Evolutionary conservation across 2,797 vertebrate species (phyloP).

Genomic region (Anniella stebbinsi): DNA sequence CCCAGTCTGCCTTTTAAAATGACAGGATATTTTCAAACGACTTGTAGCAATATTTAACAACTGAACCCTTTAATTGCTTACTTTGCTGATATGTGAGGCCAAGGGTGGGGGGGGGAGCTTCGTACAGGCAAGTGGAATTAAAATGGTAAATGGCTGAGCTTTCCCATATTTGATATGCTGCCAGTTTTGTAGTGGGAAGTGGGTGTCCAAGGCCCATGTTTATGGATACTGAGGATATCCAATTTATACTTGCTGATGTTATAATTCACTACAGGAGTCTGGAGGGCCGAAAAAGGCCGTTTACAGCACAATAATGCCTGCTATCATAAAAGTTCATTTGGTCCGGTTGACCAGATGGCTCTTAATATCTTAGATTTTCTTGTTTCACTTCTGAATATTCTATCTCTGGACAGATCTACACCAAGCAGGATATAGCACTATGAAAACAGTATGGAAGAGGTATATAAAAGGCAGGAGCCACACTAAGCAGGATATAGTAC

Average conservation of each 20-base stretch:
- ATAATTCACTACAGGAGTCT: slow-evolving; percentile 29
- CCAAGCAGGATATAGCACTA: no score
- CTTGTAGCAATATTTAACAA: slow-evolving; percentile 74
- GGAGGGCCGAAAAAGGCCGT: slow-evolving; percentile 17
- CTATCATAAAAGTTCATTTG: slow-evolving; percentile 8
- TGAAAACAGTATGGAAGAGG: no score
- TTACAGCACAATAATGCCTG: slow-evolving; percentile 12
- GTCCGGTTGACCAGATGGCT: slow-evolving; percentile 12
- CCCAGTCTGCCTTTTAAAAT: slow-evolving; percentile 68
- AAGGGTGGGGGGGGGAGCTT: slow-evolving; percentile 55
- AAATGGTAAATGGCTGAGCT: slow-evolving; percentile 52
- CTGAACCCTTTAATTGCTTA: slow-evolving; percentile 75
- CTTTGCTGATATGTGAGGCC: slow-evolving; percentile 53
- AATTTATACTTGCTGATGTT: slow-evolving; percentile 17
- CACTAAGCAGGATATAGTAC: no score
- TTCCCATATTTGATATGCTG: slow-evolving; percentile 48
- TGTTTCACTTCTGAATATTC: neutral
- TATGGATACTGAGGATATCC: slow-evolving; percentile 18
- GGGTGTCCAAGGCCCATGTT: slow-evolving; percentile 16
- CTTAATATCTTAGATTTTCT: slow-evolving; percentile 17
- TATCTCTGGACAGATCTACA: no score
- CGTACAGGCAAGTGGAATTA: slow-evolving; percentile 57
- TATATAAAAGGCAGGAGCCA: no score
- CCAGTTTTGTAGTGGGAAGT: slow-evolving; percentile 46
- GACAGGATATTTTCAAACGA: slow-evolving; percentile 63